Conservation (phyloP, 2,888 invertebrate species). For the Diplolepis rosae region DNA sequence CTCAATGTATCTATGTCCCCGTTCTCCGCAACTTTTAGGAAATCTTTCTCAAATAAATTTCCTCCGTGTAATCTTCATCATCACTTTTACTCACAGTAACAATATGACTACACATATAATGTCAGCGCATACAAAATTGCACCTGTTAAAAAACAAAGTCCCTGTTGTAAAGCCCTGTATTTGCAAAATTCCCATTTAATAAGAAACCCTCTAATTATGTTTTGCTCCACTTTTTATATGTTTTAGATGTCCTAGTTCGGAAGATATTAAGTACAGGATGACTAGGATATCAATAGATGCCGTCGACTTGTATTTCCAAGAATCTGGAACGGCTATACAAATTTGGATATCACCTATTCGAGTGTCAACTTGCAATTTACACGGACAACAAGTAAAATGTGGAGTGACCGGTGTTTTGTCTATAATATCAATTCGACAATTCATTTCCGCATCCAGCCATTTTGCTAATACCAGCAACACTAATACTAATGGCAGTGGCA, state of each 20-base stretch:
- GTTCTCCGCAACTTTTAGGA: no score
- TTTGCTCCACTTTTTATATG: not conserved
- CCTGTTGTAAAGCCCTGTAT: no score
- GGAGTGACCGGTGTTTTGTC: conserved; percentile 92
- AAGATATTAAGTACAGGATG: conserved; percentile 91
- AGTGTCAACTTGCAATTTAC: conserved; percentile 94
- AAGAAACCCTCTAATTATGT: not conserved
- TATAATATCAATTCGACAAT: conserved; percentile 81
- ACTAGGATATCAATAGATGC: conserved; percentile 91
- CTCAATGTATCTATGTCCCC: not conserved
- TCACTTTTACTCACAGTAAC: no score
- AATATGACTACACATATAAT: no score
- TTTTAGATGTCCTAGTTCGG: conserved; percentile 68
- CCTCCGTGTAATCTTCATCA: no score
- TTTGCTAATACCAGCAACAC: conserved; percentile 78
- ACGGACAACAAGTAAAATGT: conserved; percentile 91
- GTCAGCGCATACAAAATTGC: no score
- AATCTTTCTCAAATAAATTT: no score
- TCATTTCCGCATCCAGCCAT: conserved; percentile 78
- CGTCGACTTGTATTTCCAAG: conserved; percentile 92
- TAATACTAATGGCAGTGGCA: conserved; percentile 79
- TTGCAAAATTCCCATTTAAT: not conserved
- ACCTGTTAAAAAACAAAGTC: no score
- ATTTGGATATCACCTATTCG: conserved; percentile 92
- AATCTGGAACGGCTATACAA: conserved; percentile 90